These are phyloP conservation scores for Pipistrellus kuhlii DNA, from an alignment of 2,797 vertebrate genomes.

Conservation along the genomic window DNA sequence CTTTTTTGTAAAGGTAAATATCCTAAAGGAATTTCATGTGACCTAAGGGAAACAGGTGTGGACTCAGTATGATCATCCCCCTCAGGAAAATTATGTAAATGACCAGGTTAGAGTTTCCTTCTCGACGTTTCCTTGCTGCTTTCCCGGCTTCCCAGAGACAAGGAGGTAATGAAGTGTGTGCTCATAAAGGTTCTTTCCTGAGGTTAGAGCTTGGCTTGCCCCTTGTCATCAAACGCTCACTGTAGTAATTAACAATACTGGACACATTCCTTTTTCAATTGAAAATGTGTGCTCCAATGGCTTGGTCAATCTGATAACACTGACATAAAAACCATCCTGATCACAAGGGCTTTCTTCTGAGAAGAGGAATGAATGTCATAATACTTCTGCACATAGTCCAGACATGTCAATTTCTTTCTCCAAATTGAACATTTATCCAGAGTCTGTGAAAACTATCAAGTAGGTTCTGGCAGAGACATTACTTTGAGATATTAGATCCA, in stretches of 20 bases:
- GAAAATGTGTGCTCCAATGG: constrained; percentile 38
- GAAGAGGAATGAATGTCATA: constrained; percentile 48
- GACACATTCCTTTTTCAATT: constrained; percentile 55
- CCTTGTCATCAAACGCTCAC: background rate
- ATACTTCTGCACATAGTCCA: constrained; percentile 10
- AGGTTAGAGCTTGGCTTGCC: background rate
- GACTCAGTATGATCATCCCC: background rate
- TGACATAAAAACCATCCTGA: background rate
- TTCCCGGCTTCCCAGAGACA: background rate
- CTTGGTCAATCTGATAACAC: constrained; percentile 57
- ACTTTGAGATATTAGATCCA: constrained; percentile 40
- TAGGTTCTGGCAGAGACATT: background rate
- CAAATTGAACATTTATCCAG: constrained; percentile 54
- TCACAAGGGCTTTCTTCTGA: background rate
- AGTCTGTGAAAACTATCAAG: constrained; percentile 36
- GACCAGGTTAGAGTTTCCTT: background rate
- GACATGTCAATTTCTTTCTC: constrained; percentile 50
- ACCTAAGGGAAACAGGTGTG: background rate
- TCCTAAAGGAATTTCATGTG: background rate
- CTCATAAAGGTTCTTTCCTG: background rate
- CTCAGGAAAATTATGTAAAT: background rate
- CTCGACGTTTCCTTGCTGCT: background rate
- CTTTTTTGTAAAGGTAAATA: constrained; percentile 15
- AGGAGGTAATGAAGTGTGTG: background rate
- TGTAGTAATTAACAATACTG: constrained; percentile 46